Percentiles rank a stretch among this genome's conserved stretches.
Evolutionary conservation across 2,797 vertebrate species (phyloP).

Genomic region (Cirrhinus molitorella): DNA sequence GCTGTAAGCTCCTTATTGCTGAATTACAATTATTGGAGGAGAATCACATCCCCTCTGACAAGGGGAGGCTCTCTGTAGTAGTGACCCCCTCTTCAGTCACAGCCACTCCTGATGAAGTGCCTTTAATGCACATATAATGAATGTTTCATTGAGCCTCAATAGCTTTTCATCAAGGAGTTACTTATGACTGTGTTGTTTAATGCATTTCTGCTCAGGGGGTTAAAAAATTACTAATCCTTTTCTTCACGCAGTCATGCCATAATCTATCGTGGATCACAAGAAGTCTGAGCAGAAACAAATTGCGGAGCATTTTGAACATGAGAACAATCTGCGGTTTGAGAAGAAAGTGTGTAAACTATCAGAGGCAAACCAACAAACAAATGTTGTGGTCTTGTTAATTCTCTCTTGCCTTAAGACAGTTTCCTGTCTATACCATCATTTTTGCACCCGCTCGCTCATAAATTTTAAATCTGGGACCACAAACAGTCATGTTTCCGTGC

Average conservation of each 20-base stretch:
- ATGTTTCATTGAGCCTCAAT: conserved; percentile 69
- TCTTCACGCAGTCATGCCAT: conserved; percentile 47
- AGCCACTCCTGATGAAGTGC: conserved; percentile 68
- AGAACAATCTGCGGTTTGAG: background rate
- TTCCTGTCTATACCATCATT: conserved; percentile 17
- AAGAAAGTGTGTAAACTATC: conserved; percentile 22
- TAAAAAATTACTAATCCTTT: conserved; percentile 53
- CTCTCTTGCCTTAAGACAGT: conserved; percentile 14
- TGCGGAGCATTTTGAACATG: background rate
- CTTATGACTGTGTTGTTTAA: conserved; percentile 64
- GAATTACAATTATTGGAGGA: conserved; percentile 78
- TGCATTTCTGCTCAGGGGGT: conserved; percentile 58
- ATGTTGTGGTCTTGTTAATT: conserved; percentile 40
- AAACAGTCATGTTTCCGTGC: background rate
- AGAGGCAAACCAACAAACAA: conserved; percentile 37
- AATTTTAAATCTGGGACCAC: background rate
- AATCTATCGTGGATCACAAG: conserved; percentile 53
- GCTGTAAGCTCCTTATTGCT: conserved; percentile 76
- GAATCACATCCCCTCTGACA: conserved; percentile 57
- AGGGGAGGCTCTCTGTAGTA: conserved; percentile 44
- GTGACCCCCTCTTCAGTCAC: conserved; percentile 59
- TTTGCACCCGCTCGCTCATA: background rate
- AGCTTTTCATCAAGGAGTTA: conserved; percentile 67
- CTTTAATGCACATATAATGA: conserved; percentile 72
- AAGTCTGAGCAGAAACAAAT: conserved; percentile 31